phyloP scores from a whole-genome alignment of 1,140 invertebrate species.

The Metopolophium dirhodum region DNA sequence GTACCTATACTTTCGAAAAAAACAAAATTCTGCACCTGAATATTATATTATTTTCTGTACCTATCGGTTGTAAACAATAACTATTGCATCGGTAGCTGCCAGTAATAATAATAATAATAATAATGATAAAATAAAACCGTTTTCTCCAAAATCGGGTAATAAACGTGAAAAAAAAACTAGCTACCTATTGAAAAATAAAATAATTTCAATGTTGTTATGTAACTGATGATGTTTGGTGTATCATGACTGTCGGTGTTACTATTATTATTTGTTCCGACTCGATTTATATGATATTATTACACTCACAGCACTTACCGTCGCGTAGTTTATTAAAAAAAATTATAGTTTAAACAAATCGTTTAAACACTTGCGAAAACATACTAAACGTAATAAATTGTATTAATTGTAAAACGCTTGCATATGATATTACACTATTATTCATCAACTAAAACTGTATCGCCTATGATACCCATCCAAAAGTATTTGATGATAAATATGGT shows the following conservation, averaged over 20 bases:
- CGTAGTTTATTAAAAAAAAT: not conserved
- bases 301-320: not conserved
- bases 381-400: not conserved
- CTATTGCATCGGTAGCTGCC: not conserved
- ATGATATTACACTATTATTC: constrained; percentile 29
- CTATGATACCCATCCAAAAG: constrained; percentile 43
- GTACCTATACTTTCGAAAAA: not conserved
- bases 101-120: not conserved
- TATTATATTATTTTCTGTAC: too few species aligned
- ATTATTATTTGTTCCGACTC: not conserved
- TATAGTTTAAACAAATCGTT: not conserved
- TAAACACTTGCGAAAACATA: constrained; percentile 12
- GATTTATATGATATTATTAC: not conserved
- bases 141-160: not conserved
- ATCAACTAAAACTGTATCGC: constrained; percentile 55
- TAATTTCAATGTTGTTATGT: not conserved
- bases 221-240: not conserved
- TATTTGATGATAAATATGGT: constrained; percentile 52
- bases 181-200: too few species aligned
- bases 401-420: not conserved
- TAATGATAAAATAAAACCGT: not conserved
- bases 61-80: too few species aligned
- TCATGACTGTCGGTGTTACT: not conserved
- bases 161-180: not conserved
- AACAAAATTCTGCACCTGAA: not conserved